Evolutionary conservation across 2,888 invertebrate genomes (phyloP).

Genomic region (Mesorhabditis sp.): DNA sequence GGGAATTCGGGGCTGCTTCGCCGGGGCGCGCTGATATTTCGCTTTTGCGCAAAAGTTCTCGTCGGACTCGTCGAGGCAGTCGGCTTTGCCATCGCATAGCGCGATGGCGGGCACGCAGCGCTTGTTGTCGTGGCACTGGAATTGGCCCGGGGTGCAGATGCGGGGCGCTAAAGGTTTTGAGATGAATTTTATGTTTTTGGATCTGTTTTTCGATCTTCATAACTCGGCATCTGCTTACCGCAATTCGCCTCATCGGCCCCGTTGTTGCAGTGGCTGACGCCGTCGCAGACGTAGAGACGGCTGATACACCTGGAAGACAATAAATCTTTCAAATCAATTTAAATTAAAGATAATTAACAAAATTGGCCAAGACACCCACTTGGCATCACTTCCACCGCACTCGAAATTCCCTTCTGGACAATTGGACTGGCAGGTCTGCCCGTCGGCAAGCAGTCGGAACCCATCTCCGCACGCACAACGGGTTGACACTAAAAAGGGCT

Average conservation of each 20-base stretch:
- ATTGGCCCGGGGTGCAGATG: conserved; percentile 81
- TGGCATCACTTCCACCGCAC: conserved; percentile 50
- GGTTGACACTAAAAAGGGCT: neutral
- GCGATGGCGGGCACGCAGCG: conserved; percentile 37
- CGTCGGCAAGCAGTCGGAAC: conserved; percentile 40
- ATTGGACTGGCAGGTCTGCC: conserved; percentile 37
- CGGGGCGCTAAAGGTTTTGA: conserved; percentile 61
- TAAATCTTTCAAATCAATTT: too few species aligned
- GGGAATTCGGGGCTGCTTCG: neutral
- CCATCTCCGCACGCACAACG: conserved; percentile 50
- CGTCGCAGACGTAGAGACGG: conserved; percentile 48
- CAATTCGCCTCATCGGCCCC: conserved; percentile 46
- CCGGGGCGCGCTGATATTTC: neutral
- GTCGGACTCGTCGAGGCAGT: conserved; percentile 45
- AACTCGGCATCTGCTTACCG: conserved; percentile 31
- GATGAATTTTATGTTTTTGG: neutral
- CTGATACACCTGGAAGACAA: conserved; percentile 41
- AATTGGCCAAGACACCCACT: conserved; percentile 15
- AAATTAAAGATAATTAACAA: too few species aligned
- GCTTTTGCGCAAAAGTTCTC: conserved; percentile 36
- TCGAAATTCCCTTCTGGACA: conserved; percentile 39
- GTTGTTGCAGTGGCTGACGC: conserved; percentile 46
- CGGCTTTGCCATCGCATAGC: conserved; percentile 41
- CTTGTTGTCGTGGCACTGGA: conserved; percentile 85
- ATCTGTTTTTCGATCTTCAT: neutral